Conservation (phyloP, 2,113 vertebrate genomes). For the Orientallactaga bullata region DNA sequence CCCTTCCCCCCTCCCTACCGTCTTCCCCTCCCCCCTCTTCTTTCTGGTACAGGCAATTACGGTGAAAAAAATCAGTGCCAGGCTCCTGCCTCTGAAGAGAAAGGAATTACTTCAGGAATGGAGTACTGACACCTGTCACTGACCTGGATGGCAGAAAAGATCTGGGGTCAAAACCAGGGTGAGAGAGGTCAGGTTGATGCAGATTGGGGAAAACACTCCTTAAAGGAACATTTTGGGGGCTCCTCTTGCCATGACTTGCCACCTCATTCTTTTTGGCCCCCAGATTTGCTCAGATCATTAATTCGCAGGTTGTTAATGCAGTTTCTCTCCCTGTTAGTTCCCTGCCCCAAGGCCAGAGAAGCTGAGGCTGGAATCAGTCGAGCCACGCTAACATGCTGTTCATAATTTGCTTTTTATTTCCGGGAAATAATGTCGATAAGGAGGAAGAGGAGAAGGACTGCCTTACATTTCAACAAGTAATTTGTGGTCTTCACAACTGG, state of each 20-base stretch:
- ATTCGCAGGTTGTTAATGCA: slow-evolving; percentile 46
- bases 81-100: slow-evolving; percentile 74
- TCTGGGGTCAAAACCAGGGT: slow-evolving; percentile 70
- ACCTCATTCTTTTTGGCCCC: slow-evolving; percentile 13
- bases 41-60: slow-evolving; percentile 80
- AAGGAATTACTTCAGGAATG: slow-evolving; percentile 71
- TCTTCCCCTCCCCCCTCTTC: slow-evolving; percentile 72
- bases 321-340: slow-evolving; percentile 19
- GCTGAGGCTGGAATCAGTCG: slow-evolving; percentile 72
- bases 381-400: slow-evolving; percentile 80
- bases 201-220: not conserved
- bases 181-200: not conserved
- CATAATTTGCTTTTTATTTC: slow-evolving; percentile 88
- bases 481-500: slow-evolving; percentile 81
- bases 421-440: slow-evolving; percentile 78
- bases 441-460: slow-evolving; percentile 62
- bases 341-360: not conserved
- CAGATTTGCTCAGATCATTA: slow-evolving; percentile 47
- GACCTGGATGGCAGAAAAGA: slow-evolving; percentile 49
- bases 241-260: not conserved
- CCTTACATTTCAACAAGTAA: slow-evolving; percentile 87
- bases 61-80: slow-evolving; percentile 78
- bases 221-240: slow-evolving; percentile 8
- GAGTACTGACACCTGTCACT: slow-evolving; percentile 80
- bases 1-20: slow-evolving; percentile 74